Percentiles rank a stretch among this genome's conserved stretches.
These are phyloP conservation scores for Hippoglossus stenolepis DNA, from an alignment of 2,113 vertebrate species.

Conservation along the genomic window DNA sequence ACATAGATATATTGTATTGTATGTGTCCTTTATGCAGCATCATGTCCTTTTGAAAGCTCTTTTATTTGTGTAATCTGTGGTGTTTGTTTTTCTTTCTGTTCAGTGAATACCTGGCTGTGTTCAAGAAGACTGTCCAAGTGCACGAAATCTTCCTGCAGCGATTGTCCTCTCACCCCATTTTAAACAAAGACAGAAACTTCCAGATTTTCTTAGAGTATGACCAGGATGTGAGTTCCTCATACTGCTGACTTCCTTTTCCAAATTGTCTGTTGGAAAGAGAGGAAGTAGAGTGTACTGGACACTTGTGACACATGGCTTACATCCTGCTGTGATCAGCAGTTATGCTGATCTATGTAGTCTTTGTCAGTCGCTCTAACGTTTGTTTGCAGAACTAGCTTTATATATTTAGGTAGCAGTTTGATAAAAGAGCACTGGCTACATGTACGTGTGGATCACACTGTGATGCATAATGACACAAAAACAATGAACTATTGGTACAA, in stretches of 20 bases:
- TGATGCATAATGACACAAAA: too few relatives aligned
- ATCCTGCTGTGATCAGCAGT: slow-evolving; percentile 80
- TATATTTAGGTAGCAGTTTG: neutral
- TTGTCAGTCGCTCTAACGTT: slow-evolving; percentile 27
- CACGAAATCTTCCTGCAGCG: slow-evolving; percentile 96
- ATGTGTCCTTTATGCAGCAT: neutral
- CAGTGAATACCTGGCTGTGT: slow-evolving; percentile 93
- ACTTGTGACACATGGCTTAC: slow-evolving; percentile 59
- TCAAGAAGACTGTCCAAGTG: slow-evolving; percentile 98
- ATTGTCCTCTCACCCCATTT: slow-evolving; percentile 90
- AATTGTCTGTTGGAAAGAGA: slow-evolving; percentile 67
- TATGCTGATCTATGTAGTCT: slow-evolving; percentile 45
- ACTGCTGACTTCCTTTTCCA: slow-evolving; percentile 73
- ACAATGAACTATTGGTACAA: neutral
- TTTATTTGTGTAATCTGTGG: neutral
- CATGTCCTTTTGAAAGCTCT: neutral
- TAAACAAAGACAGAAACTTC: slow-evolving; percentile 96
- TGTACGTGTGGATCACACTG: slow-evolving; percentile 1
- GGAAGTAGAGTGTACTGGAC: slow-evolving; percentile 64
- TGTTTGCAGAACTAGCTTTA: slow-evolving; percentile 9
- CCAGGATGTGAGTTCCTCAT: slow-evolving; percentile 91
- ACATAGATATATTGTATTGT: neutral
- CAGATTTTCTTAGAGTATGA: slow-evolving; percentile 98
- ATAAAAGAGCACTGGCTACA: neutral
- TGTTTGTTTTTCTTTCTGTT: slow-evolving; percentile 41